Percentiles rank a stretch among this genome's conserved stretches.
phyloP scores from a whole-genome alignment of 2,797 vertebrate species.

The Masticophis lateralis region DNA sequence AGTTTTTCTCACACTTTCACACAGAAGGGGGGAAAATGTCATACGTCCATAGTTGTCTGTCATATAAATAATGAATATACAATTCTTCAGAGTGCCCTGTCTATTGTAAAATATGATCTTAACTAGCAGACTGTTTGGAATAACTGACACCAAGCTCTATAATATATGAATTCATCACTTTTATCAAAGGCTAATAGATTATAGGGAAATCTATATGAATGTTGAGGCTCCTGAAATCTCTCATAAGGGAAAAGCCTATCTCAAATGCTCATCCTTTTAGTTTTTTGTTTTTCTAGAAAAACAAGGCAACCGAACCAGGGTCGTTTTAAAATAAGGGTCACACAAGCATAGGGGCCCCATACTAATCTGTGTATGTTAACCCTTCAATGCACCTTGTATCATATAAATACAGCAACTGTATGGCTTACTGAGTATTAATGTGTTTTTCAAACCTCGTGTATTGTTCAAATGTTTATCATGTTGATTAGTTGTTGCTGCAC shows the following conservation, averaged over 20 bases:
- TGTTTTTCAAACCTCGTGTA: no score
- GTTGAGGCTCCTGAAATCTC: neutral
- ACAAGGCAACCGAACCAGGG: neutral
- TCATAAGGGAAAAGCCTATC: neutral
- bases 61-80: constrained; percentile 51
- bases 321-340: no score
- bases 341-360: no score
- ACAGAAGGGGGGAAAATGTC: constrained; percentile 8
- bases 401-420: no score
- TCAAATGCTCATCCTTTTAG: neutral
- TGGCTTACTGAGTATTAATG: no score
- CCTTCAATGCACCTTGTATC: no score
- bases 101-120: constrained; percentile 36
- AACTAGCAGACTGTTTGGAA: constrained; percentile 41
- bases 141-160: constrained; percentile 32
- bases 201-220: neutral
- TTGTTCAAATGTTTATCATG: no score
- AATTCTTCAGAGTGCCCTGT: constrained; percentile 38
- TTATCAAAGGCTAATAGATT: constrained; percentile 23
- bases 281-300: neutral
- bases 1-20: constrained; percentile 2
- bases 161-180: constrained; percentile 55
- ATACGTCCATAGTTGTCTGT: constrained; percentile 34
- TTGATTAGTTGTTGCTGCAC: no score
- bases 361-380: no score